Conservation (phyloP, 1,140 invertebrate species). For the Temnothorax curvispinosus region DNA sequence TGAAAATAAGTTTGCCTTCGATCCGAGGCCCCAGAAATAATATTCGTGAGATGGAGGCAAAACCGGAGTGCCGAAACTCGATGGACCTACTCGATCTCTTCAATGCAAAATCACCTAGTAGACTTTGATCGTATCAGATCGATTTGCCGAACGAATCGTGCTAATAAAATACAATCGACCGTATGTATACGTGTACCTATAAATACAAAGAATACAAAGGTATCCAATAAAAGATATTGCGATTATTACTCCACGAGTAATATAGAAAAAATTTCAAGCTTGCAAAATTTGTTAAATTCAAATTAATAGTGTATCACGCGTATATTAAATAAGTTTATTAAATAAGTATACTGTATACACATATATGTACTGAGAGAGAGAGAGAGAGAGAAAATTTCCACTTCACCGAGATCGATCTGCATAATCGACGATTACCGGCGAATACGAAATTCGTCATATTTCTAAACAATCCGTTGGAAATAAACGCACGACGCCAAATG, state of each 20-base stretch:
- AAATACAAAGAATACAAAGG: not conserved
- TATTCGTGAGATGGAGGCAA: constrained; percentile 47
- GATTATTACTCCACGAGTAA: not conserved
- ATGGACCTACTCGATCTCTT: not conserved
- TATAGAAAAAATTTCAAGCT: not conserved
- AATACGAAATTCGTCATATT: not conserved
- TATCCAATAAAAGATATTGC: not conserved
- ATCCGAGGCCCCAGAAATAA: constrained; percentile 66
- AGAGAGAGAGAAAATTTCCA: not conserved
- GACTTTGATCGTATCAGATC: not conserved
- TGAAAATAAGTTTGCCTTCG: constrained; percentile 69
- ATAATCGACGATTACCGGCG: not conserved
- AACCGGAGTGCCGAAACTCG: not conserved
- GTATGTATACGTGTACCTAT: too few species aligned
- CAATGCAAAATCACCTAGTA: not conserved
- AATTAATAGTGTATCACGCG: not conserved
- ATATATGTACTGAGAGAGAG: too few species aligned
- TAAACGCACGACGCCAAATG: constrained; percentile 3
- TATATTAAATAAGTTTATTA: not conserved
- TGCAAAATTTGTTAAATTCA: not conserved
- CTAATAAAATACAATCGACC: not conserved
- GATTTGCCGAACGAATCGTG: not conserved
- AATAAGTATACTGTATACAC: too few species aligned
- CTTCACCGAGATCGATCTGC: not conserved
- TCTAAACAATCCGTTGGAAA: constrained; percentile 15